phyloP scores from a whole-genome alignment of 2,888 invertebrate species.

The Ichneumon xanthorius region DNA sequence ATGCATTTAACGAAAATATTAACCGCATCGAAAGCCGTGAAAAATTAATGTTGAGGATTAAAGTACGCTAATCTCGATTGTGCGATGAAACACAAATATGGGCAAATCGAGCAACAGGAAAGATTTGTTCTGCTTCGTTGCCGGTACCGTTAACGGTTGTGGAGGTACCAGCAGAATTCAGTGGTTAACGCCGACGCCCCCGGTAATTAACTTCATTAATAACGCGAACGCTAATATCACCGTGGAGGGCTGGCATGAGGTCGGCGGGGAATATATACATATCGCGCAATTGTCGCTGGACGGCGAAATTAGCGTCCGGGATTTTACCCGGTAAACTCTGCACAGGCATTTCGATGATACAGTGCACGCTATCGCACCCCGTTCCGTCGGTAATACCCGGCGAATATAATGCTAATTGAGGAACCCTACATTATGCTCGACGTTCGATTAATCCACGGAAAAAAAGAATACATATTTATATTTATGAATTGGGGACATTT shows the following conservation, averaged over 20 bases:
- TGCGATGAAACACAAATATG: conserved; percentile 56
- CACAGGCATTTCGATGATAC: conserved; percentile 53
- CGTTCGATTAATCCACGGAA: not conserved
- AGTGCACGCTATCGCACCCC: conserved; percentile 12
- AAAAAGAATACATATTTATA: not conserved
- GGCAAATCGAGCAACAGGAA: conserved; percentile 47
- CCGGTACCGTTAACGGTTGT: conserved; percentile 12
- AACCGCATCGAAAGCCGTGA: not conserved
- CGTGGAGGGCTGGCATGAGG: conserved; percentile 47
- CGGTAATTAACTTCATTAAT: conserved; percentile 71
- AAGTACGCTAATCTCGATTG: conserved; percentile 56
- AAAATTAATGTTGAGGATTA: conserved; percentile 25
- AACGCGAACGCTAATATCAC: conserved; percentile 66
- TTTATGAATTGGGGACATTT: not conserved
- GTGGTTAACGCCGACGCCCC: conserved; percentile 55
- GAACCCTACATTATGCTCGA: conserved; percentile 45
- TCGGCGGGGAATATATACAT: conserved; percentile 39
- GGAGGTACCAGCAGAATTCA: conserved; percentile 43
- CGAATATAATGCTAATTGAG: conserved; percentile 62
- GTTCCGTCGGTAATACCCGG: conserved; percentile 43
- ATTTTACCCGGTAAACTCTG: conserved; percentile 51
- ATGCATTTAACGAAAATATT: not conserved
- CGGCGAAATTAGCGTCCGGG: conserved; percentile 64
- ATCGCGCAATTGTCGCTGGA: conserved; percentile 59
- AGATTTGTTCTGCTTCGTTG: conserved; percentile 26